These are phyloP conservation scores for Tinea trinotella DNA, from an alignment of 2,888 invertebrate species.

Conservation along the genomic window DNA sequence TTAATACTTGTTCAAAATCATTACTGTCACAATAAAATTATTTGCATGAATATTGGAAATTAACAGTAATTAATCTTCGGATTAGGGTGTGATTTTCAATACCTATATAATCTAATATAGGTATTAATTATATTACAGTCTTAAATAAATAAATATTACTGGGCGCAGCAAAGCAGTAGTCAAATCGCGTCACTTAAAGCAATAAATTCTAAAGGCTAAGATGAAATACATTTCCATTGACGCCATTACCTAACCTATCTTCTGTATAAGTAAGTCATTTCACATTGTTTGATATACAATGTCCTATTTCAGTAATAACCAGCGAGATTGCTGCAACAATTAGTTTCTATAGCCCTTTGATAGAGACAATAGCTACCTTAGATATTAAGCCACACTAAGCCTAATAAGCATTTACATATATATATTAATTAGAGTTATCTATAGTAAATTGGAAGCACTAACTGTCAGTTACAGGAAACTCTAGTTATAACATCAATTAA, in stretches of 20 bases:
- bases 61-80: no score
- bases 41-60: no score
- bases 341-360: not conserved
- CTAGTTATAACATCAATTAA: no score
- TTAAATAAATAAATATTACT: no score
- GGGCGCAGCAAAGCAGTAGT: no score
- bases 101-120: no score
- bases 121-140: no score
- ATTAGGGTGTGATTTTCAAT: no score
- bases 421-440: not conserved
- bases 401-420: conserved; percentile 1
- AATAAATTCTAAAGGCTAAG: not conserved
- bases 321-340: conserved; percentile 1
- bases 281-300: not conserved
- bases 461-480: no score
- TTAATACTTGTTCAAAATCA: no score
- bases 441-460: not conserved
- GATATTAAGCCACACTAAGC: not conserved
- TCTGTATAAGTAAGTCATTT: not conserved
- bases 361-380: conserved; percentile 9
- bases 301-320: not conserved
- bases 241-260: not conserved
- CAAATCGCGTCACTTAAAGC: no score
- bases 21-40: no score
- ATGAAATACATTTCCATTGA: not conserved